Conservation (phyloP, 2,113 vertebrate species). For the Epinephelus lanceolatus region DNA sequence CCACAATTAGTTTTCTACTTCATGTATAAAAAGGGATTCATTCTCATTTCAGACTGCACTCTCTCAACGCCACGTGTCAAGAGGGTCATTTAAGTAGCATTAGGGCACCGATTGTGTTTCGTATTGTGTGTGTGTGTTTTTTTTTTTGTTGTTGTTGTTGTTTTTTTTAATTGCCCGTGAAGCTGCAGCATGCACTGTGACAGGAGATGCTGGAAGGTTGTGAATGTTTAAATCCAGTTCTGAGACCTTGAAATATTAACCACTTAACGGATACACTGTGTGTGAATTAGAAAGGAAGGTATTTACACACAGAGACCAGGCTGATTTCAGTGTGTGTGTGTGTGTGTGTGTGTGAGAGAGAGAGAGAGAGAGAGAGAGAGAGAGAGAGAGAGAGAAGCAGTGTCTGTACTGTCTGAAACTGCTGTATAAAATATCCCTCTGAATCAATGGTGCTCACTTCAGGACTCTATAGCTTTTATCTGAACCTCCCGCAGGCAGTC, state of each 20-base stretch:
- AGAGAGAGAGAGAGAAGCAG: background rate
- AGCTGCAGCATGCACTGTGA: background rate
- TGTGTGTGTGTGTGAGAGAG: background rate
- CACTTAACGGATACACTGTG: conserved; percentile 2
- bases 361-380: background rate
- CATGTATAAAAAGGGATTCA: conserved; percentile 43
- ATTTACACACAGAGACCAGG: conserved; percentile 32
- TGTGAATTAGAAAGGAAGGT: conserved; percentile 41
- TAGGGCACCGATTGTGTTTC: too few species aligned
- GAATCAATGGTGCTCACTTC: conserved; percentile 74
- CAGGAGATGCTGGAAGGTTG: background rate
- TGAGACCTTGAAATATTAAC: conserved; percentile 41
- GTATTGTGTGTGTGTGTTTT: background rate
- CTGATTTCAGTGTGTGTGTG: conserved; percentile 41
- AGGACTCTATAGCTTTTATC: conserved; percentile 73
- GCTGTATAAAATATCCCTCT: conserved; percentile 65
- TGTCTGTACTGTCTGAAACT: conserved; percentile 37
- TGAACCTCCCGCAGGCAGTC: conserved; percentile 69
- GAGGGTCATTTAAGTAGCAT: conserved; percentile 32
- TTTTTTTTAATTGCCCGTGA: background rate
- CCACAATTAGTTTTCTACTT: conserved; percentile 63
- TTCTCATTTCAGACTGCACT: conserved; percentile 43
- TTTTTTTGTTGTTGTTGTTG: too few species aligned
- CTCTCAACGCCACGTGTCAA: conserved; percentile 42
- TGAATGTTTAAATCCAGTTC: conserved; percentile 14